These are phyloP conservation scores for Gymnogyps californianus DNA, from an alignment of 2,113 vertebrate species.

Conservation along the genomic window DNA sequence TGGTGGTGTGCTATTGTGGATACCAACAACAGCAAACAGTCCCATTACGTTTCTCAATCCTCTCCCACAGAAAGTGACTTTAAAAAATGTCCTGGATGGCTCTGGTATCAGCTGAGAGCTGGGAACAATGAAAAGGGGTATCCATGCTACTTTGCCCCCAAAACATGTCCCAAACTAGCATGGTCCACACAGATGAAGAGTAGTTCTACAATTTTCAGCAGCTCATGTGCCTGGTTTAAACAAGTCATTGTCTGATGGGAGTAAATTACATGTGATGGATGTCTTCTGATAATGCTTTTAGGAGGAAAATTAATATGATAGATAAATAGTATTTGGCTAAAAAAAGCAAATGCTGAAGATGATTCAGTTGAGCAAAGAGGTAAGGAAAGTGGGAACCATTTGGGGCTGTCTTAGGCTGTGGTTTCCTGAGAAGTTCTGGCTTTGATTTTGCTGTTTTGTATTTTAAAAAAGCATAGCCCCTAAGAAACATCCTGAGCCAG, in stretches of 20 bases:
- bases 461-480: background rate
- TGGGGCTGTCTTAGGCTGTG: background rate
- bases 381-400: background rate
- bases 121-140: background rate
- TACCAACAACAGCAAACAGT: background rate
- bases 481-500: background rate
- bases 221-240: background rate
- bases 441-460: background rate
- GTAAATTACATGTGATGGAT: background rate
- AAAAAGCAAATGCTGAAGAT: background rate
- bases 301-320: background rate
- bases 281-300: background rate
- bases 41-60: background rate
- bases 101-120: background rate
- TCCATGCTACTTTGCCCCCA: background rate
- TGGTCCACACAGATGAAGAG: background rate
- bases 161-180: background rate
- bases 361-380: background rate
- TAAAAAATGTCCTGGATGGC: background rate
- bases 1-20: background rate
- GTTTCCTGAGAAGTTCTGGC: background rate
- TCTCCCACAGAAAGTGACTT: background rate
- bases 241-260: background rate
- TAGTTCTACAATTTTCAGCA: background rate
- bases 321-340: background rate